phyloP scores from a whole-genome alignment of 2,888 invertebrate species.

The Alsophila aescularia region DNA sequence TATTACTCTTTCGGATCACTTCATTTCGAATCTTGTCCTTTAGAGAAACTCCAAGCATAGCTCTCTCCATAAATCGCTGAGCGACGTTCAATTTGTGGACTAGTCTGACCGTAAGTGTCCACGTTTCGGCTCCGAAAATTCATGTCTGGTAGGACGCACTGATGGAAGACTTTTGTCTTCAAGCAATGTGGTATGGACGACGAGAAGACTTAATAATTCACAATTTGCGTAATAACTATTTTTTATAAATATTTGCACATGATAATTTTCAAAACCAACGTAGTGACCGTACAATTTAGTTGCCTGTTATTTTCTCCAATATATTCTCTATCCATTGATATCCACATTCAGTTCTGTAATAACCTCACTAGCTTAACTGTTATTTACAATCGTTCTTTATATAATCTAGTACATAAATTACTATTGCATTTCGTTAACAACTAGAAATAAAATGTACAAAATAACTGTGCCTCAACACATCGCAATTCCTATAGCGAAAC shows the following conservation, averaged over 20 bases:
- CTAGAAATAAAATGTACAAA: slow-evolving; percentile 79
- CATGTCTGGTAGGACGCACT: too few relatives aligned
- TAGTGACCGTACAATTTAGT: too few relatives aligned
- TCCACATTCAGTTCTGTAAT: slow-evolving; percentile 52
- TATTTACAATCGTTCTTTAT: slow-evolving; percentile 73
- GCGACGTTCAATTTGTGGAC: too few relatives aligned
- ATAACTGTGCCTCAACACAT: slow-evolving; percentile 69
- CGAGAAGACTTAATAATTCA: too few relatives aligned
- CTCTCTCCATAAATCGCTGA: too few relatives aligned
- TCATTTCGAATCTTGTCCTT: too few relatives aligned
- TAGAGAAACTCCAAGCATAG: too few relatives aligned
- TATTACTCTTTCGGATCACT: too few relatives aligned
- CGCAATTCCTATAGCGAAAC: slow-evolving; percentile 74
- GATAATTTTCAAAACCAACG: slow-evolving; percentile 48
- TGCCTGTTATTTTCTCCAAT: slow-evolving; percentile 39
- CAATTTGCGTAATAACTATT: slow-evolving; percentile 44
- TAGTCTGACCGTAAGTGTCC: too few relatives aligned
- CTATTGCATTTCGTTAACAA: slow-evolving; percentile 81
- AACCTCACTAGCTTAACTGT: slow-evolving; percentile 59
- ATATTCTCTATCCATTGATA: slow-evolving; percentile 50
- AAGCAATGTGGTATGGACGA: too few relatives aligned
- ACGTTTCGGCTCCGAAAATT: too few relatives aligned
- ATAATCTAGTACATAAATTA: slow-evolving; percentile 82
- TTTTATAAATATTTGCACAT: slow-evolving; percentile 43
- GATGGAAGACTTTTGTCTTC: too few relatives aligned